Evolutionary conservation across 2,797 vertebrate genomes (phyloP).

Genomic region (Triplophysa bombifrons): DNA sequence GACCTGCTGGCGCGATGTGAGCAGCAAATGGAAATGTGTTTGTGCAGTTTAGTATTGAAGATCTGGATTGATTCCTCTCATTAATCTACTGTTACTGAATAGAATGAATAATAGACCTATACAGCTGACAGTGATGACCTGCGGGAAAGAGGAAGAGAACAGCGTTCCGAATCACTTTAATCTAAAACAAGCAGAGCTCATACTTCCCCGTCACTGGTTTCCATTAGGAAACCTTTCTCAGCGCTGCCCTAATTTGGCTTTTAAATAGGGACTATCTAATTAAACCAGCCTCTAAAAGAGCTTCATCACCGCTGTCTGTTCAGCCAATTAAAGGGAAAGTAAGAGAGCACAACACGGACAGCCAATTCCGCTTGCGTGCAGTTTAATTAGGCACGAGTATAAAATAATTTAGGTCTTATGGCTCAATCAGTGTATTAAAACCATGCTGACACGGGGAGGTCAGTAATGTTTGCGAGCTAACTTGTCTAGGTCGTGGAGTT

Average conservation of each 20-base stretch:
- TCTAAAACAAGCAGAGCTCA: constrained; percentile 37
- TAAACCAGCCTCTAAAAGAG: constrained; percentile 38
- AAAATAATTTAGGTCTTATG: constrained; percentile 31
- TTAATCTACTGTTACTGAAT: constrained; percentile 46
- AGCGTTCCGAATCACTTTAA: constrained; percentile 39
- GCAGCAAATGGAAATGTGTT: constrained; percentile 65
- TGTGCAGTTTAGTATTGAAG: constrained; percentile 68
- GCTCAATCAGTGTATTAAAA: constrained; percentile 34
- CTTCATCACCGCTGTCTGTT: constrained; percentile 34
- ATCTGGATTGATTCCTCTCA: constrained; percentile 68
- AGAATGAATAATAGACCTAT: constrained; percentile 38
- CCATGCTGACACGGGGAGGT: not conserved
- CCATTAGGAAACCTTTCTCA: constrained; percentile 32
- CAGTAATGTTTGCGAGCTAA: not conserved
- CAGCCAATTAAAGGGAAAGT: constrained; percentile 25
- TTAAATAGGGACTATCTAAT: constrained; percentile 40
- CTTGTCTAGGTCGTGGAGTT: not conserved
- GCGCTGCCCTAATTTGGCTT: constrained; percentile 20
- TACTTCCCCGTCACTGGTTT: constrained; percentile 33
- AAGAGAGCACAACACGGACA: constrained; percentile 24
- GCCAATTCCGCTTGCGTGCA: not conserved
- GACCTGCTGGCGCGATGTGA: constrained; percentile 14
- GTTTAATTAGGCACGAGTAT: constrained; percentile 37
- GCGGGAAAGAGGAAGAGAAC: not conserved
- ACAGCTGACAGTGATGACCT: constrained; percentile 5